Evolutionary conservation across 2,797 vertebrate species (phyloP), one percentile per base, ranked within the genome.

Genomic region (Morus bassanus): DNA sequence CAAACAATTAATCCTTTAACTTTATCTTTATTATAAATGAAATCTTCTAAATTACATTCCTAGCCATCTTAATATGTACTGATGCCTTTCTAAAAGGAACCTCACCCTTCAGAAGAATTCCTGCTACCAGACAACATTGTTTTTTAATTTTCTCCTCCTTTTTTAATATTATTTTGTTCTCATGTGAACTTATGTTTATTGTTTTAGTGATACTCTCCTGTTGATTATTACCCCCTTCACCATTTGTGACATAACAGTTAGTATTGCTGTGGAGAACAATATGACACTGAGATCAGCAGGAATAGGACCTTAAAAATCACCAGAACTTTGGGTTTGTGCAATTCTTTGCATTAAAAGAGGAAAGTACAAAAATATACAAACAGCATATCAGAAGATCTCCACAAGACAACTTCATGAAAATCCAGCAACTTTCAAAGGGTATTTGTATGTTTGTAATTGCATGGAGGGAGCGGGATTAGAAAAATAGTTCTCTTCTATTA

Each of bases 71-170:
- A 85, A 89, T 97, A 95, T 41, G 68, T 93, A 86, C 37, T 88
- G 54, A 77, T 93, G 43, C 57, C 60, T 97, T 96, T 96, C 54
- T 93, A 89, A 97, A 96, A 96, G 87, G 61, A 65, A 45, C 31
- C 10, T 81, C 22, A 46, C 27, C 23, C 46, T 73, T 76, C 19
- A 61, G 61, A 93, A 56, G 27, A 72, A 68, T 41, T 74, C 14
- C 8, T 93, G 31, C 12, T 63, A 46, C 64, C 0, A 0, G 31
- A 76, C 10, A 90, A 90, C 15, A n/a, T 3, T 69, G 6, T 5
- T 27, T 57, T 69, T 64, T 23, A 53, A 18, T 63, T 73, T 87
- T 84, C 14, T 83, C 33, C 45, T 78, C 43, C 4, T 60, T 77
- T 88, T 91, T 72, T 18, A 43, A 19, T 65, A 94, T 85, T 85